Base-by-base conservation (phyloP, 2,113 vertebrate genomes). In the Pangasianodon hypophthalmus region DNA sequence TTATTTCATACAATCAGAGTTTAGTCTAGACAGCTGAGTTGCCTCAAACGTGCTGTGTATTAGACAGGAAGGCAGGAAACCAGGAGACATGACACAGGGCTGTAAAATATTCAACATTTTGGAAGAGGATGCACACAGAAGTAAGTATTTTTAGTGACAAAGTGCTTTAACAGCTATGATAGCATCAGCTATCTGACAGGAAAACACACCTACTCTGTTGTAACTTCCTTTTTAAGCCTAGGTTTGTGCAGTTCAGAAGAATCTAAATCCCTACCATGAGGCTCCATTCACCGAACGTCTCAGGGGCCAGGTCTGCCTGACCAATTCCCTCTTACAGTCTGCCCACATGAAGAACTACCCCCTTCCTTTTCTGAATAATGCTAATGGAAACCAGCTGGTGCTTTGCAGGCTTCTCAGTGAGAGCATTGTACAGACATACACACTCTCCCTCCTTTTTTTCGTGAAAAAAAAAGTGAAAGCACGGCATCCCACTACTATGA, bases 331-430 rank as follows among this genome's bases (percentile, higher is more conserved):
- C 93, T 89, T 88, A 92, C 91, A 90, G 91, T 95, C 95, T 94
- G 91, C 92, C 93, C 90, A 85, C 92, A 92, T 93, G 89, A 92
- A 92, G 88, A 89, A 92, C 93, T 92, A 24, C 56, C 82, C 82
- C 71, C 89, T 90, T 93, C 91, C 91, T 88, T 46, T 94, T 95
- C 85, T 92, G 90, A 95, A 94, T 93, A 92, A 95, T 95, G 95
- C 90, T 96, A 96, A 96, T 96, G 91, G 90, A 85, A 96, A 95
- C 91, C 96, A 96, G 95, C 96, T 96, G 96, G 92, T 92, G 88
- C 91, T 90, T 46, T 14, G 84, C 91, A 91, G 69, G 89, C 94
- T 94, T 93, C 92, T 93, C 89, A 8, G 26, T 73, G 67, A 90
- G 79, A 88, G 41, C 50, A 73, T 79, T 81, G 69, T 62, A 75